phyloP scores from a whole-genome alignment of 2,888 invertebrate species.

The Strigamia crassipes region DNA sequence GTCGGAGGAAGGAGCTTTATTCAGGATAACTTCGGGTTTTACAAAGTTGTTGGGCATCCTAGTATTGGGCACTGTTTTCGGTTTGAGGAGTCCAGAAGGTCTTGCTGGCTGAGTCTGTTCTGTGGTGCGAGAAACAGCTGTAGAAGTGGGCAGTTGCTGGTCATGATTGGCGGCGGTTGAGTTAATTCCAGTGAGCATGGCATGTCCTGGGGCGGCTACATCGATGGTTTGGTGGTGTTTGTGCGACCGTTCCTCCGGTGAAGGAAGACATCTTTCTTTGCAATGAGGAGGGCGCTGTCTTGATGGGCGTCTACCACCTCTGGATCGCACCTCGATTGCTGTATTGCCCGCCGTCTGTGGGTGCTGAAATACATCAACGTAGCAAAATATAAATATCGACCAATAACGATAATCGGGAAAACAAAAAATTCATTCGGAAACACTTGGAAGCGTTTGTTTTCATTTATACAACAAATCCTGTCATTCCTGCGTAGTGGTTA shows the following conservation, averaged over 20 bases:
- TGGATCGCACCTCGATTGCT: background rate
- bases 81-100: background rate
- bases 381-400: background rate
- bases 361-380: background rate
- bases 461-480: no score
- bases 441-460: no score
- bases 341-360: slow-evolving; percentile 27
- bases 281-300: no score
- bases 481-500: no score
- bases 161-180: background rate
- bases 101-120: background rate
- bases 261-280: background rate
- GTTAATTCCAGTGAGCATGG: background rate
- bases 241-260: background rate
- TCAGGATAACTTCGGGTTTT: background rate
- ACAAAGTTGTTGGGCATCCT: background rate
- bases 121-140: background rate
- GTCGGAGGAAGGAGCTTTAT: background rate
- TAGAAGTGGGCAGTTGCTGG: background rate
- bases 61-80: background rate
- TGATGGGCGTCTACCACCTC: background rate
- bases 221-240: background rate
- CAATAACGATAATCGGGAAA: no score
- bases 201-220: background rate
- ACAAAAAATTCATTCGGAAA: no score